Evolutionary conservation across 2,888 invertebrate genomes (phyloP).

Genomic region (Tanytarsus gracilentus): DNA sequence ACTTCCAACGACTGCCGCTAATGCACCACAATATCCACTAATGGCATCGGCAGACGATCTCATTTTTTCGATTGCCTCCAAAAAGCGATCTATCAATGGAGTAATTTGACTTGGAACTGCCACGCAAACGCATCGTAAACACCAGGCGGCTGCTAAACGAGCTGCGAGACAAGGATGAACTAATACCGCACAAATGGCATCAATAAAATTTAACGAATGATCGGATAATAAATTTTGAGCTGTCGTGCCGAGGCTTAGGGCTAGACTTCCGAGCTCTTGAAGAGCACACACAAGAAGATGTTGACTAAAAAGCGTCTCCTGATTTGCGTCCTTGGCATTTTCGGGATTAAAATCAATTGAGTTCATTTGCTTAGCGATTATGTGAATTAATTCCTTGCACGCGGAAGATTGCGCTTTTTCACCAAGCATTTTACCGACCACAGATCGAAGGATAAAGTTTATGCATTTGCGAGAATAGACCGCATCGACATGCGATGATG

Average conservation of each 20-base stretch:
- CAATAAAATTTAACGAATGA: slow-evolving; percentile 63
- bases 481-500: slow-evolving; percentile 93
- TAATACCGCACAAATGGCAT: slow-evolving; percentile 58
- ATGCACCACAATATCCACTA: slow-evolving; percentile 83
- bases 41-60: slow-evolving; percentile 83
- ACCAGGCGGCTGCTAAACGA: slow-evolving; percentile 90
- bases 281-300: slow-evolving; percentile 87
- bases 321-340: slow-evolving; percentile 83
- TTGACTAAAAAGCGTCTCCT: slow-evolving; percentile 83
- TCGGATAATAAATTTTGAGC: slow-evolving; percentile 85
- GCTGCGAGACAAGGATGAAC: slow-evolving; percentile 93
- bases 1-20: slow-evolving; percentile 89
- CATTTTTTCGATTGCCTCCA: slow-evolving; percentile 79
- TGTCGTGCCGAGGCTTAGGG: slow-evolving; percentile 87
- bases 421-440: slow-evolving; percentile 87
- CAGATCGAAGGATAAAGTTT: slow-evolving; percentile 84
- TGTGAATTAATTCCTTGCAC: slow-evolving; percentile 84
- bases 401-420: slow-evolving; percentile 96
- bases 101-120: slow-evolving; percentile 93
- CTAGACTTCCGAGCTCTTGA: slow-evolving; percentile 85
- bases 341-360: slow-evolving; percentile 87
- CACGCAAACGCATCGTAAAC: slow-evolving; percentile 80
- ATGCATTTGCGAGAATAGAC: slow-evolving; percentile 97
- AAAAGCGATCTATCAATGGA: slow-evolving; percentile 82
- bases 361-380: slow-evolving; percentile 91